A percentile compares a stretch with the other conserved stretches of the same genome.
phyloP scores from a whole-genome alignment of 1,140 invertebrate genomes.

The Drosophila bocqueti region DNA sequence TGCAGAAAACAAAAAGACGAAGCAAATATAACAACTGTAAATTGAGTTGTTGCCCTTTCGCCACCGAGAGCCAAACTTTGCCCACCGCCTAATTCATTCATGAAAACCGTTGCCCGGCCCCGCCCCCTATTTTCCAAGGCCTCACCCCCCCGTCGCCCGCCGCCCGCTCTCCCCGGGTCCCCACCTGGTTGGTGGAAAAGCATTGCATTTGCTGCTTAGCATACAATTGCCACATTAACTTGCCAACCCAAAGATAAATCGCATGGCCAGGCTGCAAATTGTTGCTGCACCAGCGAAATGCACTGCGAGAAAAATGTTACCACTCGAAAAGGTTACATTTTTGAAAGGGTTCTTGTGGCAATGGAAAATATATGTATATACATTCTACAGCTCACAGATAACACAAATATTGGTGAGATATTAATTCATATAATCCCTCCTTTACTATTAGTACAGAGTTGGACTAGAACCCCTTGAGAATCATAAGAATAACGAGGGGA shows the following conservation, averaged over 20 bases:
- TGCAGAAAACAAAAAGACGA: background rate
- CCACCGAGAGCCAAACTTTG: conserved; percentile 66
- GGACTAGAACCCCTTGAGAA: no score
- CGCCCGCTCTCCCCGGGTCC: background rate
- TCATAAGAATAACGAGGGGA: no score
- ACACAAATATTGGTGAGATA: no score
- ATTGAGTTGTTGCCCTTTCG: conserved; percentile 82
- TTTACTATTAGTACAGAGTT: no score
- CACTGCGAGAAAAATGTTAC: background rate
- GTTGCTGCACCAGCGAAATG: conserved; percentile 39
- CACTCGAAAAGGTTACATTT: background rate
- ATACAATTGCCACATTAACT: conserved; percentile 84
- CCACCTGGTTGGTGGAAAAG: conserved; percentile 2
- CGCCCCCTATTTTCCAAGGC: conserved; percentile 20
- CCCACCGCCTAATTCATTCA: conserved; percentile 78
- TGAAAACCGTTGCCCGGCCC: conserved; percentile 70
- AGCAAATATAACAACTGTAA: conserved; percentile 67
- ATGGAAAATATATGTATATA: no score
- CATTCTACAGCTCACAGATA: no score
- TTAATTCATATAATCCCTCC: no score
- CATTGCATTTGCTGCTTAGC: conserved; percentile 71
- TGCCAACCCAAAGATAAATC: conserved; percentile 79
- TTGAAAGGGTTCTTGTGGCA: background rate
- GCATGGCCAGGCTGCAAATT: conserved; percentile 60
- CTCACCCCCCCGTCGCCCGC: background rate